Evolutionary conservation across 2,113 vertebrate genomes (phyloP).

Genomic region (Percina caprodes): DNA sequence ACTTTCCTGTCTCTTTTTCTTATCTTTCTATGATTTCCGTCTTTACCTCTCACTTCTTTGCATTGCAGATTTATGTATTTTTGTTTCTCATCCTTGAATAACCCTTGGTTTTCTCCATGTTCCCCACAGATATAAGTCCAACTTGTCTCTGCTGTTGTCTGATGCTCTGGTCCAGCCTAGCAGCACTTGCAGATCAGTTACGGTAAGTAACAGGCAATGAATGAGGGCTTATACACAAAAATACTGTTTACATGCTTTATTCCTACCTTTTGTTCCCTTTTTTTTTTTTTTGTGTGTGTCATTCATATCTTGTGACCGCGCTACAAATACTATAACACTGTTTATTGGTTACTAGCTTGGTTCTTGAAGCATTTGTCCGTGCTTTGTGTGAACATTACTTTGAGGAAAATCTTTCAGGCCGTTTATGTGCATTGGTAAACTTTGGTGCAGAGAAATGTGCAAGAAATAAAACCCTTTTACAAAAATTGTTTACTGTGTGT

Average conservation of each 20-base stretch:
- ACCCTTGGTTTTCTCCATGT: conserved; percentile 13
- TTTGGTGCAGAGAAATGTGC: no score
- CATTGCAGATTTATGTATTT: background rate
- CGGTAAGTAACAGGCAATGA: conserved; percentile 72
- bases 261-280: background rate
- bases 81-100: background rate
- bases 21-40: background rate
- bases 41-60: background rate
- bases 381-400: background rate
- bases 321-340: background rate
- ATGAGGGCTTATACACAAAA: background rate
- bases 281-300: no score
- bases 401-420: background rate
- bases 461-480: background rate
- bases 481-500: background rate
- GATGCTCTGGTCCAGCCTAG: conserved; percentile 95
- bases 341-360: background rate
- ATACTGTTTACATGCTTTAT: background rate
- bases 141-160: conserved; percentile 93
- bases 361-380: background rate
- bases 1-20: background rate
- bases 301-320: background rate
- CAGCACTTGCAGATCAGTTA: conserved; percentile 91
- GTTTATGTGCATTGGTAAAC: background rate
- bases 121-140: conserved; percentile 91